These are phyloP conservation scores for Laupala kohalensis DNA, from an alignment of 1,140 invertebrate genomes.

Conservation along the genomic window DNA sequence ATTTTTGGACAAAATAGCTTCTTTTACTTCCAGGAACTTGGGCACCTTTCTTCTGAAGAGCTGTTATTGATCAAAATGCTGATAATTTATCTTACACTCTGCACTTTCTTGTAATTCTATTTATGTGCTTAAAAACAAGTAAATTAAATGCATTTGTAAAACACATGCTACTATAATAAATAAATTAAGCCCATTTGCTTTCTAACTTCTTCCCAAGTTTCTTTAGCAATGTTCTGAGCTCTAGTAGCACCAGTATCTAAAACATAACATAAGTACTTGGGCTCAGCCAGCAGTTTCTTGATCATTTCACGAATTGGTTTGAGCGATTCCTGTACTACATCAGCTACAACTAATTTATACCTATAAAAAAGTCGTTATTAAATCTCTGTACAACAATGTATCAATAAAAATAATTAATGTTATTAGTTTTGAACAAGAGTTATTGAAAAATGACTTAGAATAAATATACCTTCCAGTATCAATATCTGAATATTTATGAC, in stretches of 20 bases:
- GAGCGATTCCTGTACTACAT: constrained; percentile 55
- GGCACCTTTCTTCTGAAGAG: no score
- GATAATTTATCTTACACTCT: no score
- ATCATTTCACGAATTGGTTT: constrained; percentile 56
- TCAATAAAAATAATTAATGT: constrained; percentile 10
- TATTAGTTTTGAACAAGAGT: constrained; percentile 9
- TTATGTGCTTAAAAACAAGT: no score
- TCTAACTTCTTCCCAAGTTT: constrained; percentile 54
- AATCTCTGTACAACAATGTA: constrained; percentile 6
- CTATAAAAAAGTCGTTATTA: constrained; percentile 23
- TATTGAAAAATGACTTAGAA: constrained; percentile 8
- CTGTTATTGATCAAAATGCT: no score
- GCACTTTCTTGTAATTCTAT: no score
- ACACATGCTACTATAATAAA: no score
- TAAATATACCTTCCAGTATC: constrained; percentile 54
- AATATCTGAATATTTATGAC: constrained; percentile 46
- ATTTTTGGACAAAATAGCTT: no score
- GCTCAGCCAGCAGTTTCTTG: constrained; percentile 40
- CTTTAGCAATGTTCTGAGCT: constrained; percentile 50
- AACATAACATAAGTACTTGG: constrained; percentile 46
- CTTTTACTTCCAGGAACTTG: no score
- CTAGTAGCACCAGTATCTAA: constrained; percentile 53
- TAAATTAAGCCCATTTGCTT: constrained; percentile 49
- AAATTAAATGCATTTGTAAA: no score
- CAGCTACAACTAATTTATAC: constrained; percentile 65